Base-by-base conservation (phyloP, 1,140 invertebrate species). In the Drosophila kohkoa region DNA sequence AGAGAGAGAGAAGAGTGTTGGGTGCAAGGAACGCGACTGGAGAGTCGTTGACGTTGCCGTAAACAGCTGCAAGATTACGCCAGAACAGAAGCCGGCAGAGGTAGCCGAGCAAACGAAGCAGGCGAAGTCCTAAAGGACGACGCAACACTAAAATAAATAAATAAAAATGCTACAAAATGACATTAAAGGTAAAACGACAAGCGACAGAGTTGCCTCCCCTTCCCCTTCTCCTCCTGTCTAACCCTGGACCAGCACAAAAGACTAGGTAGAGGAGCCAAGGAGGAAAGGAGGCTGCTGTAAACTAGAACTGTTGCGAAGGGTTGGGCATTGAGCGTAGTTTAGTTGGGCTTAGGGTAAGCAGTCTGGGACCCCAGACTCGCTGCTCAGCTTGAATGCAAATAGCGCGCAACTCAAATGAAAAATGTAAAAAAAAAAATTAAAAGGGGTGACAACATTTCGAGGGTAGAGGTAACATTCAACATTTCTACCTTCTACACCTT, bases 101-200 rank as follows among this genome's bases (percentile, higher is more conserved):
- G 28, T 8, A 48, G 48, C 28, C 20, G 8, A 20, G 38, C 20
- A 35, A 11, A 28, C 52, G n/a, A 16, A 55, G 51, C 25, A 11
- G 30, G n/a, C 13, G 60, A 30, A 43, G 43, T 28, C 72, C 81
- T 60, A 38, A 69, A 54, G 81, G 74, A 85, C 78, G 43, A 38
- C 20, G 20, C 65, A 69, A 75, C 71, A 83, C 74, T 62, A 75
- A 85, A 86, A 86, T 87, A 88, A 88, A 89, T 89, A 83, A 85
- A 89, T 83, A 89, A 88, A 78, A 88, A 81, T 81, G 77, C 81
- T 83, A 89, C 85, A 81, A 88, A 89, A 83, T 89, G 74, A 77
- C 77, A 89, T 89, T 88, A 89, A 88, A 88, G 73, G 83, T 77
- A 75, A 80, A 75, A 75, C 62, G 55, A 82, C 64, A 64, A 75